Base-by-base conservation (phyloP, 2,797 vertebrate genomes). In the Prunella strophiata region DNA sequence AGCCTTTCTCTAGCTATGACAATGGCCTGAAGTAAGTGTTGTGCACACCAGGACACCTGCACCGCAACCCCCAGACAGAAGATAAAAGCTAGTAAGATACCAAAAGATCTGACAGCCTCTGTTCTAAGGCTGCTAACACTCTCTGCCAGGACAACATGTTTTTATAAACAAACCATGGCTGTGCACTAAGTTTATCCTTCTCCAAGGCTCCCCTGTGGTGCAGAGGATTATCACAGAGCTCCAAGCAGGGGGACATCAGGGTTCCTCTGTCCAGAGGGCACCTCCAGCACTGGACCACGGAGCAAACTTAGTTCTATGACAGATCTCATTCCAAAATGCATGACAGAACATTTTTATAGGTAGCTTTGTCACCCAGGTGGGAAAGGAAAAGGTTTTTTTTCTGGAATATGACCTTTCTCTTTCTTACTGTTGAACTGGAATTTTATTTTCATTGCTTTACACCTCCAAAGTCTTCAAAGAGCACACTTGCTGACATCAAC, bases 401-500 rank as follows among this genome's bases (percentile, higher is more conserved):
- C 32, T 73, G 36, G 20, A 91, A 81, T 17, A 75, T 21, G 29
- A 63, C 4, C 15, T 17, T 75, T 81, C 27, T 43, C 42, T 30
- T 40, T 77, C 23, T 63, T 61, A 23, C 16, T 66, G 17, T 16
- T 17, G 4, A 58, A 75, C 4, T 62, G 45, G 21, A 70, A 89
- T 80, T 83, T 51, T 66, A 73, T 80, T 51, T 84, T 73, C 40
- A 88, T 42, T 3, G 7, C 34, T 76, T 68, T 88, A 48, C 21
- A 77, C 22, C 50, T 81, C 30, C n/a, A 51, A 71, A 34, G 48
- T 66, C 77, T 90, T 91, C 74, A 94, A 76, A 93, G 83, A 84
- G 27, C 52, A 51, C 30, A 57, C 34, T 25, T 67, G 27, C 62
- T 92, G 72, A 85, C 16, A 34, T 47, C 50, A 91, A 91, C 9